These are phyloP conservation scores for Tortricodes alternella DNA, from an alignment of 2,888 invertebrate species.

Conservation along the genomic window DNA sequence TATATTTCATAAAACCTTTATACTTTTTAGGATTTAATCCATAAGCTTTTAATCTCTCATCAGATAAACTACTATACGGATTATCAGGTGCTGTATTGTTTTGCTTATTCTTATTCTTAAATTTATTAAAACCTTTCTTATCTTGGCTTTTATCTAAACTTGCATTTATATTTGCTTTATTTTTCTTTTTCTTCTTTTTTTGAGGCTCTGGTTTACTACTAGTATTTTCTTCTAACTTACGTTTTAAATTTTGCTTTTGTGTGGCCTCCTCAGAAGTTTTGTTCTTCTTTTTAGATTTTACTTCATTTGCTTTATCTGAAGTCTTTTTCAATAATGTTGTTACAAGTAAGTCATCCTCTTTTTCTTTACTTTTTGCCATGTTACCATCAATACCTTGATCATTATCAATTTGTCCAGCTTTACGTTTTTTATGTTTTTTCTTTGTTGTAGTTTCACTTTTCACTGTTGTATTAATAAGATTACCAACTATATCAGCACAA, in stretches of 20 bases:
- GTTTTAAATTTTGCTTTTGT: conserved; percentile 34
- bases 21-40: conserved; percentile 96
- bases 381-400: background rate
- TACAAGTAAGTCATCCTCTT: background rate
- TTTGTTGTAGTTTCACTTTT: conserved; percentile 17
- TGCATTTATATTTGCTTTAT: conserved; percentile 25
- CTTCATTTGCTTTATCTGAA: conserved; percentile 10
- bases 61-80: conserved; percentile 81
- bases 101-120: conserved; percentile 48
- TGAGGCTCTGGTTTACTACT: conserved; percentile 32
- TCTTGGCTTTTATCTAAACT: conserved; percentile 34
- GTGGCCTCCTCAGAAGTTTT: conserved; percentile 16
- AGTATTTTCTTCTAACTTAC: conserved; percentile 35
- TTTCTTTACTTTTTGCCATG: background rate
- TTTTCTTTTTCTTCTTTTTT: conserved; percentile 47
- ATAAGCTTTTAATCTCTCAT: conserved; percentile 93
- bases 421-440: conserved; percentile 25
- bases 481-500: background rate
- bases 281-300: conserved; percentile 39
- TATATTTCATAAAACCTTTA: conserved; percentile 88
- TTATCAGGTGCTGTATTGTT: conserved; percentile 47
- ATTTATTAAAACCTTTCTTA: conserved; percentile 43
- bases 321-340: conserved; percentile 2
- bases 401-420: background rate
- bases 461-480: background rate